Evolutionary conservation across 2,797 vertebrate genomes (phyloP).

Genomic region (Coracias cyanogaster): DNA sequence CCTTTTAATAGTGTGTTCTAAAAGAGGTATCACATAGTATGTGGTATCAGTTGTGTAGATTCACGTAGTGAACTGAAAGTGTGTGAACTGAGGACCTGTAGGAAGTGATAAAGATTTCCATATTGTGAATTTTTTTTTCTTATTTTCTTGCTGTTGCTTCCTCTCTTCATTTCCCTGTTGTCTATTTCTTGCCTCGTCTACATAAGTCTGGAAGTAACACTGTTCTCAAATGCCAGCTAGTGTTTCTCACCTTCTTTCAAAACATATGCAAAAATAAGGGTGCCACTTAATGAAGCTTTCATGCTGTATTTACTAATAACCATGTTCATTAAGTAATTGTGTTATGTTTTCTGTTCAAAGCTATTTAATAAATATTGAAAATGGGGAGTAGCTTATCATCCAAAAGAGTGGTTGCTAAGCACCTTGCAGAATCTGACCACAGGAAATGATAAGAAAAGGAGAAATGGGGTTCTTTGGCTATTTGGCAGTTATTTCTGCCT

Average conservation of each 20-base stretch:
- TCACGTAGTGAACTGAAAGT: not conserved
- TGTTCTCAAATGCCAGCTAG: not conserved
- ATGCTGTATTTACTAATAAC: not conserved
- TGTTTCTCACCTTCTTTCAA: not conserved
- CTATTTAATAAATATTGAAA: not conserved
- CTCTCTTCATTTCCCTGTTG: not conserved
- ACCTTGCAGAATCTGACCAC: not conserved
- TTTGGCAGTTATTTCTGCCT: not conserved
- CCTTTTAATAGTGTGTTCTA: not conserved
- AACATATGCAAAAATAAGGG: not conserved
- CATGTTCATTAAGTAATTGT: not conserved
- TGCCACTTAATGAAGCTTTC: not conserved
- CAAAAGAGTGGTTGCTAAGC: not conserved
- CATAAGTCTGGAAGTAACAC: not conserved
- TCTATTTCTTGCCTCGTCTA: not conserved
- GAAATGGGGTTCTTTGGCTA: not conserved
- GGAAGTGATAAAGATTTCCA: not conserved
- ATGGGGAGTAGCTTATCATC: not conserved
- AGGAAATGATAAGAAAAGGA: not conserved
- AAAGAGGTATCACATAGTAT: not conserved
- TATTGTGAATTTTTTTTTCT: not conserved
- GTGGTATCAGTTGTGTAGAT: not conserved
- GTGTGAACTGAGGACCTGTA: not conserved
- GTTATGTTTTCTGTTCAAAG: not conserved
- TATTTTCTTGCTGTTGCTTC: not conserved